Base-by-base conservation (phyloP, 2,113 vertebrate species). In the Oryzias melastigma region DNA sequence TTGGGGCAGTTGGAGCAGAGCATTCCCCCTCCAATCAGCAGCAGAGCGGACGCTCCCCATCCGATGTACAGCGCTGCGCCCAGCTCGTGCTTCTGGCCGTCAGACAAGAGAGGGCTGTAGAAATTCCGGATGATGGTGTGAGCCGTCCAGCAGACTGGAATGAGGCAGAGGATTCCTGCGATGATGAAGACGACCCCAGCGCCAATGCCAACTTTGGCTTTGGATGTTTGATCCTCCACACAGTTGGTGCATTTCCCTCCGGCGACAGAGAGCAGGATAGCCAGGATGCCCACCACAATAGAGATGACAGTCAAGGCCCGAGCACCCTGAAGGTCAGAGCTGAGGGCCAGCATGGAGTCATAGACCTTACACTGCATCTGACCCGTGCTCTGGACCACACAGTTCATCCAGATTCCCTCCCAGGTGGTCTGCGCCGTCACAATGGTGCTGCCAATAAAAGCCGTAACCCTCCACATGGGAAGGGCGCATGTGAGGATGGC, bases 291-390 rank as follows among this genome's bases (percentile, higher is more conserved):
- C 52, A 89, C 83, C 13, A 91, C 13, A n/a, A 93, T 78, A 71
- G 91, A 27, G 62, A 93, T 27, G 63, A 92, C 16, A 5, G 24
- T 78, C 15, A 93, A 81, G 59, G 92, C 92, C 14, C 92, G 79
- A 44, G 92, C 91, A 0, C 89, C 92, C 80, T 93, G 92, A 13
- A 93, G 87, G 73, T 93, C 92, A 4, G 85, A 58, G 18, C 49
- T 66, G 48, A 92, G 89, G 12, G 92, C 91, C 70, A 93, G 76
- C 88, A 93, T 76, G 63, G 92, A 93, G 86, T 93, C 92, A 19
- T 93, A 92, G 58, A 93, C 88, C 64, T 93, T 93, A 56, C 92
- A 93, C 65, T 93, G 92, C 92, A 93, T 93, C 83, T 93, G 92
- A 17, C 92, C 92, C 0, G 92, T 93, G 80, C 92, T 93, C 85